phyloP scores from a whole-genome alignment of 2,888 invertebrate species.

The Tholera decimalis region DNA sequence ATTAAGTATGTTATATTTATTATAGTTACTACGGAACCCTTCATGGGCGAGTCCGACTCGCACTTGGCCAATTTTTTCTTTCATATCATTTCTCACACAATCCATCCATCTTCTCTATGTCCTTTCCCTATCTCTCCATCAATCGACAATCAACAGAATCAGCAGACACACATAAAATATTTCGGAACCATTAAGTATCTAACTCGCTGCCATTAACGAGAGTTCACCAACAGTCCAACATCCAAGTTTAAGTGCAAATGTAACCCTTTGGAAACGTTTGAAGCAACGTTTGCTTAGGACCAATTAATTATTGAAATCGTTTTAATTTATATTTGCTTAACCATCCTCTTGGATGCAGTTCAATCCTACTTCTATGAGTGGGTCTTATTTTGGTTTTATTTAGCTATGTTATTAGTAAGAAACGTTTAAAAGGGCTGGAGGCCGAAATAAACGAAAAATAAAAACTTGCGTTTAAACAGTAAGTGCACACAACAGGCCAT shows the following conservation, averaged over 20 bases:
- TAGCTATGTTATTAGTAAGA: slow-evolving; percentile 7
- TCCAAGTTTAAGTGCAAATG: slow-evolving; percentile 67
- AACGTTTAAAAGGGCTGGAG: neutral
- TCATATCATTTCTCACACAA: too few relatives aligned
- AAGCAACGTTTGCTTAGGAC: slow-evolving; percentile 66
- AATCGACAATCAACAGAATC: too few relatives aligned
- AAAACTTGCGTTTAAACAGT: too few relatives aligned
- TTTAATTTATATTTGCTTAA: slow-evolving; percentile 59
- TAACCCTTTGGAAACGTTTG: slow-evolving; percentile 65
- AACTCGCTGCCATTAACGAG: slow-evolving; percentile 31
- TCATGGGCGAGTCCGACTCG: too few relatives aligned
- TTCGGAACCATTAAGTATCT: neutral
- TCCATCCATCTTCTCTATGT: too few relatives aligned
- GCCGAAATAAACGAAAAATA: too few relatives aligned
- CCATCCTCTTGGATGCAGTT: slow-evolving; percentile 43
- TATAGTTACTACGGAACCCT: too few relatives aligned
- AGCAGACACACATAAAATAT: too few relatives aligned
- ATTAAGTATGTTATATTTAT: too few relatives aligned
- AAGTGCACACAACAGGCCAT: too few relatives aligned
- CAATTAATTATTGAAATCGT: slow-evolving; percentile 69
- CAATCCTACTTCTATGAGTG: slow-evolving; percentile 13
- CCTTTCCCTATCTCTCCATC: too few relatives aligned
- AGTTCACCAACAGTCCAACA: slow-evolving; percentile 37
- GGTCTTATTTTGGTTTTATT: slow-evolving; percentile 35
- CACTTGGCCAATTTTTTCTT: too few relatives aligned